Conservation (phyloP, 2,888 invertebrate genomes). For the Torymus tubicola region DNA sequence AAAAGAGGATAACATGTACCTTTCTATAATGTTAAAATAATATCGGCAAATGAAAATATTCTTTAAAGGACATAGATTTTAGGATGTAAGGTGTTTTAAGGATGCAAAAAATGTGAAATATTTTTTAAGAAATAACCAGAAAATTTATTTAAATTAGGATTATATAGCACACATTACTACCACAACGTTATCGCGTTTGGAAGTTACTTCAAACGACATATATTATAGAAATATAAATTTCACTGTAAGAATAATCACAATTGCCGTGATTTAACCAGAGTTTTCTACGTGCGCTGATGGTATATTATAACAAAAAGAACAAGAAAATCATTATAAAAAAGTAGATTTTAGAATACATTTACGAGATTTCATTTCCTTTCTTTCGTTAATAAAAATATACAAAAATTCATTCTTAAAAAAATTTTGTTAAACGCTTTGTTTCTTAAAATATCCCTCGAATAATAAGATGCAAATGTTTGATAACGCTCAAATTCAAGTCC, state of each 20-base stretch:
- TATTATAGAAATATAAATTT: conserved; percentile 54
- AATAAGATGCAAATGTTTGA: background rate
- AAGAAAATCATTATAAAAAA: conserved; percentile 33
- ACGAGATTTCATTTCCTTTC: conserved; percentile 28
- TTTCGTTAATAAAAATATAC: conserved; percentile 41
- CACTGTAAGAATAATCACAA: conserved; percentile 51
- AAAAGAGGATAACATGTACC: background rate
- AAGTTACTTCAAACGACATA: conserved; percentile 54
- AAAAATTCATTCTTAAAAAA: conserved; percentile 36
- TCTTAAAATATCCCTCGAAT: conserved; percentile 28
- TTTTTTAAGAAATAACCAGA: conserved; percentile 66
- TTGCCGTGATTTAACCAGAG: conserved; percentile 55
- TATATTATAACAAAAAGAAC: conserved; percentile 33
- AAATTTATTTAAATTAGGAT: conserved; percentile 64
- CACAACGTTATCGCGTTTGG: conserved; percentile 57
- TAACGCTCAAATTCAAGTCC: background rate
- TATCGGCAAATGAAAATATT: background rate
- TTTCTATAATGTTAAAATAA: background rate
- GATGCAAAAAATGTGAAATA: conserved; percentile 59
- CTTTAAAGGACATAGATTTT: background rate
- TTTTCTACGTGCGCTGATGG: conserved; percentile 55
- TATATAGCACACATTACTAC: conserved; percentile 60
- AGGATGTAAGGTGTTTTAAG: conserved; percentile 31
- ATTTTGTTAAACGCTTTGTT: background rate
- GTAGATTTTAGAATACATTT: conserved; percentile 31